Evolutionary conservation across 2,888 invertebrate species (phyloP).

Genomic region (Pristionchus fissidentatus): DNA sequence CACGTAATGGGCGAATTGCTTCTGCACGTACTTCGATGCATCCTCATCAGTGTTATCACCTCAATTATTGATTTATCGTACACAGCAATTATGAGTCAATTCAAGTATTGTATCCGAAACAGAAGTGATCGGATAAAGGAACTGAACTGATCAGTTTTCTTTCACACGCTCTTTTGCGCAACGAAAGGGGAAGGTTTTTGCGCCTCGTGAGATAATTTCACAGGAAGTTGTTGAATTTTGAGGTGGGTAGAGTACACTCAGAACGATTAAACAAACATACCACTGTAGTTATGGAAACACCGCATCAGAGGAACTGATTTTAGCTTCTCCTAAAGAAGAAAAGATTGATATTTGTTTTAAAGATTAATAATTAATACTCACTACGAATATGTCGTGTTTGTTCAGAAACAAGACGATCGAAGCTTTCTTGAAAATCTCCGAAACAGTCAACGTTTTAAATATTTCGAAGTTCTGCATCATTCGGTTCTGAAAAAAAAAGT

Average conservation of each 20-base stretch:
- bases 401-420: conserved; percentile 75
- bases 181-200: not conserved
- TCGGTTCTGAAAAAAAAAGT: conserved; percentile 74
- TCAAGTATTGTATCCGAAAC: conserved; percentile 51
- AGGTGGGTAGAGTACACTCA: no score
- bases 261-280: conserved; percentile 65
- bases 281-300: conserved; percentile 76
- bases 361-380: conserved; percentile 54
- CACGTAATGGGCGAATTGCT: conserved; percentile 22
- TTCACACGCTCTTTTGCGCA: no score
- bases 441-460: conserved; percentile 74
- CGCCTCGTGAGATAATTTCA: not conserved
- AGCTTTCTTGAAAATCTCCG: conserved; percentile 75
- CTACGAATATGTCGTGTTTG: conserved; percentile 75
- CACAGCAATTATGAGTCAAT: not conserved
- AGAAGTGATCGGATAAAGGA: conserved; percentile 48
- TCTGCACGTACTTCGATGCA: conserved; percentile 44
- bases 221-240: no score
- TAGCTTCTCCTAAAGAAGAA: conserved; percentile 70
- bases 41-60: conserved; percentile 57
- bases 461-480: conserved; percentile 66
- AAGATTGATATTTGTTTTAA: not conserved
- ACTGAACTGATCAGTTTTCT: not conserved
- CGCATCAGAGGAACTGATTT: conserved; percentile 65
- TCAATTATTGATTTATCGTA: conserved; percentile 64